These are phyloP conservation scores for Hylaea fasciaria DNA, from an alignment of 2,888 invertebrate genomes.

Conservation along the genomic window DNA sequence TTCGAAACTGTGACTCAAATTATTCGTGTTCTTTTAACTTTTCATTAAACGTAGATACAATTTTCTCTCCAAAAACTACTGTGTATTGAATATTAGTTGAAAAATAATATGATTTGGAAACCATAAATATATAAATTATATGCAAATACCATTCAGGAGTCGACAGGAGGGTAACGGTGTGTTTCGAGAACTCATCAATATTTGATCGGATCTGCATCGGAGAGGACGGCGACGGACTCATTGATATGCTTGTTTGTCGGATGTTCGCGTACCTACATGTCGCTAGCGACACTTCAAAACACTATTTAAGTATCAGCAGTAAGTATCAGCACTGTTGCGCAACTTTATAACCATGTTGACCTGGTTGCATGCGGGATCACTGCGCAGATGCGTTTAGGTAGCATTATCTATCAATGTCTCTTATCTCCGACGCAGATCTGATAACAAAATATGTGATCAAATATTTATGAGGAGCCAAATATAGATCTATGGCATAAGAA, in stretches of 20 bases:
- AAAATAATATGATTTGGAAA: slow-evolving; percentile 10
- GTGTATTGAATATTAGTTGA: background rate
- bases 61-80: background rate
- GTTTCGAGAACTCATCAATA: slow-evolving; percentile 70
- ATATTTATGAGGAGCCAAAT: too few relatives aligned
- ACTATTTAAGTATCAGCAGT: background rate
- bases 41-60: too few relatives aligned
- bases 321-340: background rate
- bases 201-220: slow-evolving; percentile 69
- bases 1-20: too few relatives aligned
- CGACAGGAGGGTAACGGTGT: slow-evolving; percentile 30
- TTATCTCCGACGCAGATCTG: too few relatives aligned
- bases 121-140: slow-evolving; percentile 49
- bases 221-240: slow-evolving; percentile 49
- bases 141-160: slow-evolving; percentile 43
- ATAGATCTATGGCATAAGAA: too few relatives aligned
- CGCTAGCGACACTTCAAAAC: slow-evolving; percentile 1
- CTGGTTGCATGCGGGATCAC: slow-evolving; percentile 6
- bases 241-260: slow-evolving; percentile 15
- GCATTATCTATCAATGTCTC: too few relatives aligned
- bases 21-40: too few relatives aligned
- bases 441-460: too few relatives aligned
- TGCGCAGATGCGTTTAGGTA: too few relatives aligned
- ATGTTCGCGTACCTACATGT: slow-evolving; percentile 7
- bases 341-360: slow-evolving; percentile 1